Evolutionary conservation across 2,888 invertebrate genomes (phyloP), one percentile per base, ranked within the genome.

Genomic region (Plagodis dolabraria): DNA sequence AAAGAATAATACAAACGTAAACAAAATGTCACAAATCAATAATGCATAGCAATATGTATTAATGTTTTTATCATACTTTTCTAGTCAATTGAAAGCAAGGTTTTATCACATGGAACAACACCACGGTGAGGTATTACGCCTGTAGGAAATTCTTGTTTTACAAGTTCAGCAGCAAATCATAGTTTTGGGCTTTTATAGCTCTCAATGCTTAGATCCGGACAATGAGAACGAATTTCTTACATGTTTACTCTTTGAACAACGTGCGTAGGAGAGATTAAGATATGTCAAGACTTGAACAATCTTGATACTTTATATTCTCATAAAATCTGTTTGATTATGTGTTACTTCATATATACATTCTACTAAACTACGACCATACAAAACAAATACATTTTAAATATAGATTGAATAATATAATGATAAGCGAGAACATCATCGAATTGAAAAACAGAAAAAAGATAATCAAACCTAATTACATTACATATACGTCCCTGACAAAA

Each of bases 201-300:
- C 46, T 76, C 79, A 76, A 82, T 85, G 82, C 82, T 82, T 80
- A 76, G 75, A 42, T 68, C 70, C 74, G 77, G 76, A 83, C 82
- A 85, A 85, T 82, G 82, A 78, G 79, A 83, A 82, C 75, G 81
- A 79, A 83, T 84, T 81, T 83, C 82, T 80, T 78, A 80, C 77
- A 77, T 88, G 84, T 89, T 88, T 87, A 85, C 82, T 70, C 84
- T 83, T 77, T 71, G 76, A 83, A 84, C 81, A 85, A 83, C 82
- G 77, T 83, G 83, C 83, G 82, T 86, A 86, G 86, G 85, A 83
- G 83, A 76, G 71, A 77, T 76, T 76, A 75, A 74, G 74, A 75
- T 73, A 70, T 61, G 54, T 48, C 12, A 55, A 38, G 10, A 44
- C 33, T 53, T 44, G 22, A 70, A 63, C n/a, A 38, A 11, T 74